Percentiles rank a stretch among this genome's conserved stretches.
Evolutionary conservation across 2,888 invertebrate genomes (phyloP).

Genomic region (Papilio elwesi): DNA sequence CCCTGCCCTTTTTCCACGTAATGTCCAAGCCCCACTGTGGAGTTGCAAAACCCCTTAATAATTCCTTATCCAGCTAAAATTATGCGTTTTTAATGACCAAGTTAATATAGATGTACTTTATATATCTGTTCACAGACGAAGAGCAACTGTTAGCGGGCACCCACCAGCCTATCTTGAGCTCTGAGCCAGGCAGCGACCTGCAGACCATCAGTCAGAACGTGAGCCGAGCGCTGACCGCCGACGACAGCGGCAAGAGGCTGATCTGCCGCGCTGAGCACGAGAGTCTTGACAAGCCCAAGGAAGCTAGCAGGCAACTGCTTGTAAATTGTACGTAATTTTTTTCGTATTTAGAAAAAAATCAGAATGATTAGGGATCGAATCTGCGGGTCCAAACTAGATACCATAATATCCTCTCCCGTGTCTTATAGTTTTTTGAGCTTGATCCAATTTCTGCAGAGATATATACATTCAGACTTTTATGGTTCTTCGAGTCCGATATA

Average conservation of each 20-base stretch:
- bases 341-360: background rate
- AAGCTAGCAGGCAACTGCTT: slow-evolving; percentile 61
- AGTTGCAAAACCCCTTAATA: too few relatives aligned
- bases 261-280: slow-evolving; percentile 88
- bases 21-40: too few relatives aligned
- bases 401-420: too few relatives aligned
- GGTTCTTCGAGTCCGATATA: too few relatives aligned
- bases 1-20: too few relatives aligned
- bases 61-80: too few relatives aligned
- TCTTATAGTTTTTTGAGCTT: too few relatives aligned
- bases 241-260: slow-evolving; percentile 86
- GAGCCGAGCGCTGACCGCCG: slow-evolving; percentile 84
- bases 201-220: slow-evolving; percentile 87
- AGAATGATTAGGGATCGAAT: too few relatives aligned
- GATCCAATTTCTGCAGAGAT: too few relatives aligned
- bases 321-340: slow-evolving; percentile 66
- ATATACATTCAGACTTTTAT: too few relatives aligned
- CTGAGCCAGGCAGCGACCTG: slow-evolving; percentile 82
- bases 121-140: slow-evolving; percentile 76
- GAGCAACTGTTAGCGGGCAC: slow-evolving; percentile 85
- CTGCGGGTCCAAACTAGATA: too few relatives aligned
- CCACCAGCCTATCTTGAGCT: slow-evolving; percentile 79
- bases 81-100: background rate
- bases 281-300: slow-evolving; percentile 75
- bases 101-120: too few relatives aligned